A percentile compares a stretch with the other conserved stretches of the same genome.
Evolutionary conservation across 2,797 vertebrate genomes (phyloP).

Genomic region (Micromesistius poutassou): DNA sequence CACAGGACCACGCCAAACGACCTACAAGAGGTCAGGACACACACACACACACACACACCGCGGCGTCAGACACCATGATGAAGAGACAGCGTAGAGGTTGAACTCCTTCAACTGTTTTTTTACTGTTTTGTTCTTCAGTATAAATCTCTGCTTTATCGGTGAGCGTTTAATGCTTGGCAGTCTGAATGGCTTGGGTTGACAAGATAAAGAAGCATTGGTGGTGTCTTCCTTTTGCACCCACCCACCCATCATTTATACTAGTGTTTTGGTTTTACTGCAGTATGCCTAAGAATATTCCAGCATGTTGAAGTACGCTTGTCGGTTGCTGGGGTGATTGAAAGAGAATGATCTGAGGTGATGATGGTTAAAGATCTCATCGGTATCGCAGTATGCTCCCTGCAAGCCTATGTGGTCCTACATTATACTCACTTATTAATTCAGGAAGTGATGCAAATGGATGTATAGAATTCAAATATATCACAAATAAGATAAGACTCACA

Average conservation of each 20-base stretch:
- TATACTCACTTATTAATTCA: no score
- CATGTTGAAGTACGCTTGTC: not conserved
- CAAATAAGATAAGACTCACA: no score
- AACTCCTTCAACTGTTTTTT: no score
- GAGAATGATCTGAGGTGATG: no score
- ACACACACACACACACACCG: not conserved
- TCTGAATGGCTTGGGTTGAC: no score
- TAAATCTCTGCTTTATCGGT: no score
- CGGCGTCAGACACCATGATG: slow-evolving; percentile 7
- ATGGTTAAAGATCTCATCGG: no score
- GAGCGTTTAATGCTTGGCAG: no score
- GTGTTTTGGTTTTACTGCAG: not conserved
- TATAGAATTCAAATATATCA: no score
- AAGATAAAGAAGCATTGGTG: not conserved
- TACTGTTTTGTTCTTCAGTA: no score
- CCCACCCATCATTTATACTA: not conserved
- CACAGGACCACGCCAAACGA: slow-evolving; percentile 96
- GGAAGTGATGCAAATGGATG: no score
- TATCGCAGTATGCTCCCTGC: no score
- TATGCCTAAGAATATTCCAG: not conserved
- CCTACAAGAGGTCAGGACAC: slow-evolving; percentile 64
- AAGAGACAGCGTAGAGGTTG: not conserved
- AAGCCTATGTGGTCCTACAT: not conserved
- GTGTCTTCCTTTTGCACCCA: not conserved
- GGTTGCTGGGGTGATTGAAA: not conserved